phyloP scores from a whole-genome alignment of 2,888 invertebrate genomes.

The Ennomos quercinarius region DNA sequence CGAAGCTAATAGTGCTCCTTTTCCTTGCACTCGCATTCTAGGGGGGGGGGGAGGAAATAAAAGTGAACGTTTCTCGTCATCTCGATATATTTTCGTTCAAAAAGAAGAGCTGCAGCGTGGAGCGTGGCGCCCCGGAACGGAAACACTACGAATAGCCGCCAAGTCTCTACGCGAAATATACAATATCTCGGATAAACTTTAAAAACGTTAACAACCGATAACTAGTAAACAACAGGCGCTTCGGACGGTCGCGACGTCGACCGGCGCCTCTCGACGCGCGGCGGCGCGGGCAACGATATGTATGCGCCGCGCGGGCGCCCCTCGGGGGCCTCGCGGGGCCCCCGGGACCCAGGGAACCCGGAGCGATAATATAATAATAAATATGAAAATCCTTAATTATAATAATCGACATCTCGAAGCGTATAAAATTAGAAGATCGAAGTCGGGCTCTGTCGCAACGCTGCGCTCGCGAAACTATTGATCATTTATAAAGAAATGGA shows the following conservation, averaged over 20 bases:
- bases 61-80: slow-evolving; percentile 42
- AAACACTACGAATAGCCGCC: slow-evolving; percentile 36
- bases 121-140: slow-evolving; percentile 39
- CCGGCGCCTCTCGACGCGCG: too few species aligned
- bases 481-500: slow-evolving; percentile 17
- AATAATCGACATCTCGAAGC: slow-evolving; percentile 45
- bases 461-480: slow-evolving; percentile 23
- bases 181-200: slow-evolving; percentile 64
- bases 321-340: not conserved
- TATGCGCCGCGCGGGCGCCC: slow-evolving; percentile 13
- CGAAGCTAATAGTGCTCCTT: too few species aligned
- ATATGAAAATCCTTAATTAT: slow-evolving; percentile 33
- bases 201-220: slow-evolving; percentile 69
- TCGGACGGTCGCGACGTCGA: slow-evolving; percentile 22
- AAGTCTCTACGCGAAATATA: slow-evolving; percentile 42
- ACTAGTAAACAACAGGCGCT: slow-evolving; percentile 36
- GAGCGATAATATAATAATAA: slow-evolving; percentile 5
- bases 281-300: slow-evolving; percentile 26
- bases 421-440: slow-evolving; percentile 41
- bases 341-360: not conserved
- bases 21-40: too few species aligned
- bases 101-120: slow-evolving; percentile 48
- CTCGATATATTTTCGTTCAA: slow-evolving; percentile 65
- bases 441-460: slow-evolving; percentile 28
- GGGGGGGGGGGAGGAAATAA: too few species aligned